A percentile compares a stretch with the other conserved stretches of the same genome.
These are phyloP conservation scores for Gymnosoma rotundatum DNA, from an alignment of 2,888 invertebrate species.

Conservation along the genomic window DNA sequence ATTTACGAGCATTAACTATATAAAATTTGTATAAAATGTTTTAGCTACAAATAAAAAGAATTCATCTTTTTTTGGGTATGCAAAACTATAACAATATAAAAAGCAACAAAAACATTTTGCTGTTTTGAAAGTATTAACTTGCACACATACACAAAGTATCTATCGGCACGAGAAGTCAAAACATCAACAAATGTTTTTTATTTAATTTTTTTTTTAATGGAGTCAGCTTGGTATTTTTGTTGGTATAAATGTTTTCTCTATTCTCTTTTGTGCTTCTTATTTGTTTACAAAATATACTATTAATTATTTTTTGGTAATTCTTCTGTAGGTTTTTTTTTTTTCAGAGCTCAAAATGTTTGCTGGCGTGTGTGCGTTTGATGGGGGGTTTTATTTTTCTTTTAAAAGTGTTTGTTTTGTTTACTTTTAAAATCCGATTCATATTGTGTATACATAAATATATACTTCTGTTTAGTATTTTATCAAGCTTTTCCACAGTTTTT, in stretches of 20 bases:
- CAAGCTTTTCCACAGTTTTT: background rate
- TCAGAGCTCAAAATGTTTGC: background rate
- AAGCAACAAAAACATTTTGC: background rate
- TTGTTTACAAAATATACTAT: constrained; percentile 73
- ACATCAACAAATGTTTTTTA: background rate
- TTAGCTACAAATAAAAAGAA: background rate
- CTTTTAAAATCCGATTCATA: no score
- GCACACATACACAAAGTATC: background rate
- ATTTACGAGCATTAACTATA: no score
- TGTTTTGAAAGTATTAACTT: background rate
- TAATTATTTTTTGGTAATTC: background rate
- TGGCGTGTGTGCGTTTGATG: background rate
- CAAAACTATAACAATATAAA: background rate
- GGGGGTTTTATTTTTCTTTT: background rate
- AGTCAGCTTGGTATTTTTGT: background rate
- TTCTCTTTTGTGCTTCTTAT: constrained; percentile 73
- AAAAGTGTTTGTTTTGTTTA: no score
- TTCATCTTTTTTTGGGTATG: constrained; percentile 8
- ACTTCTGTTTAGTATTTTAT: background rate
- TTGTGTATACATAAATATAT: no score
- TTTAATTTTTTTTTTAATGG: no score
- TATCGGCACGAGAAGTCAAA: background rate
- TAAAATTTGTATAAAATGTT: background rate
- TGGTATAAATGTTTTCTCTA: constrained; percentile 55
- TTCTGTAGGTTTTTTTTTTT: background rate